Conservation (phyloP, 2,797 vertebrate species). For the Pangasius larnaudii region DNA sequence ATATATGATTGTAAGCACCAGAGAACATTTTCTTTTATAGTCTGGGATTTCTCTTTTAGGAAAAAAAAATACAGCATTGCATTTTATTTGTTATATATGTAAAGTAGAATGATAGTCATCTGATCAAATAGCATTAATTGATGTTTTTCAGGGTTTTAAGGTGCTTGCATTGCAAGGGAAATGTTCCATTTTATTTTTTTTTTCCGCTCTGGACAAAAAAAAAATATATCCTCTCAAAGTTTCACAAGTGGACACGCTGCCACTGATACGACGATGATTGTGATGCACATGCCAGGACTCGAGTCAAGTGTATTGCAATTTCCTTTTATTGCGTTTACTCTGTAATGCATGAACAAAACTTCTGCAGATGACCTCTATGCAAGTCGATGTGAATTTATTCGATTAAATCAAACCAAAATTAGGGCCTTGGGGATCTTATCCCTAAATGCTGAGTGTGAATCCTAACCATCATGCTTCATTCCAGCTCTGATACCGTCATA, state of each 20-base stretch:
- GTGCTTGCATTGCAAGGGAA: neutral
- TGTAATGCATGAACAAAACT: neutral
- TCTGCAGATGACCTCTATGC: neutral
- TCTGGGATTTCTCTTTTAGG: constrained; percentile 30
- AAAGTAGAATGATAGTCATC: neutral
- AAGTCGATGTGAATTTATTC: neutral
- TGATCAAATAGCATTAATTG: neutral
- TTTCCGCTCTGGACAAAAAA: neutral
- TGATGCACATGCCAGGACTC: neutral
- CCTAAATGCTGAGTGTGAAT: neutral
- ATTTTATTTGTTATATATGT: neutral
- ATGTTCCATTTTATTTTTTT: neutral
- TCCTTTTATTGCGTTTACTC: neutral
- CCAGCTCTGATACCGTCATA: neutral
- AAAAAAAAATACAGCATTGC: neutral
- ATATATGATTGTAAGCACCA: neutral
- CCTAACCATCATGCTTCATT: neutral
- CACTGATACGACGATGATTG: too few species aligned
- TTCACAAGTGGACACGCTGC: neutral
- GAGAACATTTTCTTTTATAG: constrained; percentile 14
- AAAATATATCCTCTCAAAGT: neutral
- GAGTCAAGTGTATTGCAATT: neutral
- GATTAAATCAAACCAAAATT: neutral
- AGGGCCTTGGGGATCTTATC: neutral
- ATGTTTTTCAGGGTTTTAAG: neutral